Evolutionary conservation across 1,140 invertebrate genomes (phyloP), one percentile per base, ranked within the genome.

Genomic region (Zelostemma sp.): DNA sequence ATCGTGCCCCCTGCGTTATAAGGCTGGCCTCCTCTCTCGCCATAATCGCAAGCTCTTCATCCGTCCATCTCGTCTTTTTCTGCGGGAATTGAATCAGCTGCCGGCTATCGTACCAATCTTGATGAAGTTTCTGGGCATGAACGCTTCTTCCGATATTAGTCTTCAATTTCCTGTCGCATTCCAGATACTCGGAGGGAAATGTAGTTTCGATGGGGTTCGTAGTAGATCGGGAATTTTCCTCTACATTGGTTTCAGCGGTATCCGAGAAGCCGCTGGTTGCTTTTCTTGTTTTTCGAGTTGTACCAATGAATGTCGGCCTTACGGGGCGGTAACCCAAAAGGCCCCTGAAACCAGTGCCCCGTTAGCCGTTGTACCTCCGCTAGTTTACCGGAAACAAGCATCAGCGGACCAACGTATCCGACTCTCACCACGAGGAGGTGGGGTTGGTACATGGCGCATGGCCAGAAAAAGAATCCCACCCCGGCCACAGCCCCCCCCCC

Each of bases 381-480:
- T n/a, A n/a, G n/a, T n/a, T 31, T 31, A 31, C 28, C 21, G 15
- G 11, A 15, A 17, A n/a, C 33, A 56, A 43, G 40, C 54, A 31
- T 35, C 48, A 6, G 28, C 14, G 5, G 31, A 50, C 1, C 14
- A 28, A 35, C 48, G 28, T 50, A 33, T 11, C 48, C 48, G 48
- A 50, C 48, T 50, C 48, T 50, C 48, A 31, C 48, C 48, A 50
- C 48, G 25, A 50, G 25, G 28, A 50, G 48, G 48, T 31, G 12
- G 48, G 25, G 25, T 50, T 50, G 48, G 48, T 15, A 50, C 48
- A 14, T 50, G 47, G 28, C n/a, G n/a, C n/a, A n/a, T n/a, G n/a
- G n/a, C n/a, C n/a, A n/a, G n/a, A n/a, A n/a, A n/a, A n/a, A n/a
- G n/a, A n/a, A n/a, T n/a, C n/a, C n/a, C n/a, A n/a, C n/a, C n/a